Evolutionary conservation across 1,140 invertebrate genomes (phyloP).

Genomic region (Drosophila pseudoananassae): DNA sequence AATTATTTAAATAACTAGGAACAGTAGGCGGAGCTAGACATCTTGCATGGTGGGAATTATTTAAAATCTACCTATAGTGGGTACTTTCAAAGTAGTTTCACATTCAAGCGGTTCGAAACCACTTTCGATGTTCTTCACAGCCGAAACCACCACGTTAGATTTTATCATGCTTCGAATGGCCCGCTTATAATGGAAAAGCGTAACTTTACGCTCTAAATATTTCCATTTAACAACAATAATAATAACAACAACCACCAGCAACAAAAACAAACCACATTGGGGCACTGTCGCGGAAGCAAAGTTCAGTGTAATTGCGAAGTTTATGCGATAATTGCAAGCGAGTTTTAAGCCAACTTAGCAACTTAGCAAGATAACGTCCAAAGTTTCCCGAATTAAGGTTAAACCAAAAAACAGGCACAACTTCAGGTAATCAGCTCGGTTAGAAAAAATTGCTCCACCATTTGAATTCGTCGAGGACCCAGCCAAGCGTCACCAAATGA

Average conservation of each 20-base stretch:
- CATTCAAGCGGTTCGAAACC: slow-evolving; percentile 6
- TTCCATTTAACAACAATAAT: slow-evolving; percentile 55
- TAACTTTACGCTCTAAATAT: slow-evolving; percentile 74
- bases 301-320: slow-evolving; percentile 75
- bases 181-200: slow-evolving; percentile 57
- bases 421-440: slow-evolving; percentile 16
- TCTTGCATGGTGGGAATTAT: not conserved
- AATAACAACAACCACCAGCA: slow-evolving; percentile 9
- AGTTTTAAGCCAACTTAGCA: slow-evolving; percentile 34
- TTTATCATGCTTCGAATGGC: slow-evolving; percentile 69
- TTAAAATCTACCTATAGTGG: not conserved
- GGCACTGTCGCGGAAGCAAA: slow-evolving; percentile 30
- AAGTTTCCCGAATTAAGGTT: slow-evolving; percentile 21
- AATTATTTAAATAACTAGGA: slow-evolving; percentile 18
- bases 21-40: not conserved
- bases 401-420: not conserved
- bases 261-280: slow-evolving; percentile 22
- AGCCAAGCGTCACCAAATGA: slow-evolving; percentile 65
- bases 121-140: slow-evolving; percentile 33
- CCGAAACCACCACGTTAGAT: slow-evolving; percentile 28
- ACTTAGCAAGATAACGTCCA: slow-evolving; percentile 8
- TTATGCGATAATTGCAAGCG: slow-evolving; percentile 56
- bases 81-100: not conserved
- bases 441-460: slow-evolving; percentile 17
- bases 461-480: slow-evolving; percentile 21